phyloP scores from a whole-genome alignment of 2,888 invertebrate species.

The Napeogenes inachia region DNA sequence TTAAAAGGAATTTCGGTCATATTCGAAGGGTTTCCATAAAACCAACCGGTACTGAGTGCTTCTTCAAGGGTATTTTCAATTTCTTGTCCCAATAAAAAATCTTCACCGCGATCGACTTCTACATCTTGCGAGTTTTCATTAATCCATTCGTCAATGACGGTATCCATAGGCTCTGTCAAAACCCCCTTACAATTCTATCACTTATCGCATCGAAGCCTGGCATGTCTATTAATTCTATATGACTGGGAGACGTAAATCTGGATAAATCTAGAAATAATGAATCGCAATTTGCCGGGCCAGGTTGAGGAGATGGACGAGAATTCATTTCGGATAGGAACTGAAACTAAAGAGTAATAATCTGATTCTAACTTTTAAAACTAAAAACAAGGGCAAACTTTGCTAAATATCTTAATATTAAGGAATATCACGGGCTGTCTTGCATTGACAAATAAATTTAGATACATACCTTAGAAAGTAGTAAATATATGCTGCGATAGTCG shows the following conservation, averaged over 20 bases:
- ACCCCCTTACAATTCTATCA: constrained; percentile 26
- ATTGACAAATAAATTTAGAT: too few relatives aligned
- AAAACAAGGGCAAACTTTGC: too few relatives aligned
- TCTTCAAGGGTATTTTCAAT: constrained; percentile 24
- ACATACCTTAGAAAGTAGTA: too few relatives aligned
- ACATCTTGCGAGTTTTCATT: constrained; percentile 24
- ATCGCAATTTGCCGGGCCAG: constrained; percentile 17
- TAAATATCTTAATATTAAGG: too few relatives aligned
- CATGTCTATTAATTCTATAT: constrained; percentile 19
- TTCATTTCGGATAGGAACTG: not conserved
- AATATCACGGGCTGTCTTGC: too few relatives aligned
- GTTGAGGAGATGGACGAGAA: constrained; percentile 15
- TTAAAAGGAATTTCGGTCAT: too few relatives aligned
- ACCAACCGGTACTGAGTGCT: too few relatives aligned
- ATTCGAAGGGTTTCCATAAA: too few relatives aligned
- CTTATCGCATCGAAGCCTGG: constrained; percentile 18
- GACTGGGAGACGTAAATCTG: constrained; percentile 22
- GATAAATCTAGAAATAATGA: constrained; percentile 20
- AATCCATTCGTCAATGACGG: constrained; percentile 19
- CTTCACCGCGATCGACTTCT: constrained; percentile 17
- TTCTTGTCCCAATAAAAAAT: constrained; percentile 14
- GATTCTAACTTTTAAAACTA: too few relatives aligned
- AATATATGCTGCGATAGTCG: not conserved
- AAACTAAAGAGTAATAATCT: too few relatives aligned
- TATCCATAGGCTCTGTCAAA: constrained; percentile 12